Evolutionary conservation across 2,797 vertebrate species (phyloP).

Genomic region (Arrhamphus sclerolepis): DNA sequence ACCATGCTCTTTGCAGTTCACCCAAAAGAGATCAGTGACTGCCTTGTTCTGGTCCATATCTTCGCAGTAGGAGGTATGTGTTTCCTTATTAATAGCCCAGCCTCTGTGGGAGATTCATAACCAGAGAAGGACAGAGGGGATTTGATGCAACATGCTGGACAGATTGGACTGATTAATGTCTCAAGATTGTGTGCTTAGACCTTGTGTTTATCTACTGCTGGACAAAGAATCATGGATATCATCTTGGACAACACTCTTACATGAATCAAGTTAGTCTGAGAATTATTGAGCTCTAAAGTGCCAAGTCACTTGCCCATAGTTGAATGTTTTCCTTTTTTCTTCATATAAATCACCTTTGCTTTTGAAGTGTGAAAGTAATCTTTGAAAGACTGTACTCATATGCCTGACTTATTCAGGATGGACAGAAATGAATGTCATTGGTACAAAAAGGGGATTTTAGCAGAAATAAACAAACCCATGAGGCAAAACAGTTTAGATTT

Average conservation of each 20-base stretch:
- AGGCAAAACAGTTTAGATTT: conserved; percentile 1
- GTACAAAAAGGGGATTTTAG: background rate
- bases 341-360: background rate
- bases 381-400: background rate
- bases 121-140: conserved; percentile 61
- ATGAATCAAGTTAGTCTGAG: background rate
- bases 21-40: conserved; percentile 62
- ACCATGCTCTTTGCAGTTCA: conserved; percentile 65
- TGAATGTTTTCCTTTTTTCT: background rate
- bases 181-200: conserved; percentile 54
- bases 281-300: background rate
- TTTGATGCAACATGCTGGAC: conserved; percentile 50
- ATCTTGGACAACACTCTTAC: background rate
- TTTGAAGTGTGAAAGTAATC: background rate
- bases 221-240: conserved; percentile 1
- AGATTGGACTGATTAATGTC: conserved; percentile 69
- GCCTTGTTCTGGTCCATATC: conserved; percentile 66
- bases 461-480: conserved; percentile 7
- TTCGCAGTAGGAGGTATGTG: conserved; percentile 51
- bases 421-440: background rate
- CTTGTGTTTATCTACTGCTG: conserved; percentile 44
- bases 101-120: conserved; percentile 69
- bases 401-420: background rate
- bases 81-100: conserved; percentile 74
- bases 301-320: background rate